Conservation (phyloP, 2,888 invertebrate genomes). For the Galerucella nymphaeae region DNA sequence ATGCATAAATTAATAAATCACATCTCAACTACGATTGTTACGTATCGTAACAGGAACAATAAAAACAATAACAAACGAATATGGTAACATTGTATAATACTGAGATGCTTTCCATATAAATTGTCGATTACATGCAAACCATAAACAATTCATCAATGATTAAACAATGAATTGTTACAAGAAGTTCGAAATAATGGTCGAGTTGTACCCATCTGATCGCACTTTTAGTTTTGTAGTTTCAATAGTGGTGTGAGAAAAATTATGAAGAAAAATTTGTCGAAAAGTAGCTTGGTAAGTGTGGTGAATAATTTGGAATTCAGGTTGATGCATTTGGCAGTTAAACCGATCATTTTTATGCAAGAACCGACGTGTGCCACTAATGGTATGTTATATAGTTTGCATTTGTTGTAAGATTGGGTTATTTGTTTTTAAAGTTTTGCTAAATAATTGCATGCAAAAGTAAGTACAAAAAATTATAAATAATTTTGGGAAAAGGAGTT, state of each 20-base stretch:
- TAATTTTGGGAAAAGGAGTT: too few species aligned
- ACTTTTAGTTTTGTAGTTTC: neutral
- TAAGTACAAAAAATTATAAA: too few species aligned
- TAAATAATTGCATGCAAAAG: neutral
- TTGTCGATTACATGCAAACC: constrained; percentile 14
- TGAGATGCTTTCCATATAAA: constrained; percentile 24
- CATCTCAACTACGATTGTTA: neutral
- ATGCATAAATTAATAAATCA: neutral
- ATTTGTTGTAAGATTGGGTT: neutral
- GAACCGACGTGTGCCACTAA: neutral
- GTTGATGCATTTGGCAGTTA: neutral
- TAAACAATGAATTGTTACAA: constrained; percentile 1
- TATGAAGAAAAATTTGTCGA: neutral
- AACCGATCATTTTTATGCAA: neutral
- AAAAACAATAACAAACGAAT: constrained; percentile 16
- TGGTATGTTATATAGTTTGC: neutral
- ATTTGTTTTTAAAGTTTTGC: neutral
- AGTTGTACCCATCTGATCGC: neutral
- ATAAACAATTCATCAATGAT: constrained; percentile 11
- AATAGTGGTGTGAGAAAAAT: neutral
- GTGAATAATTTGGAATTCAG: neutral
- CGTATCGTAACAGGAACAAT: constrained; percentile 14
- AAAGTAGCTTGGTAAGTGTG: neutral
- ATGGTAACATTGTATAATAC: constrained; percentile 22
- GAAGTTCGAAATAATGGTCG: neutral